These are phyloP conservation scores for Aulostomus chinensis DNA, from an alignment of 2,797 vertebrate species.

Conservation along the genomic window DNA sequence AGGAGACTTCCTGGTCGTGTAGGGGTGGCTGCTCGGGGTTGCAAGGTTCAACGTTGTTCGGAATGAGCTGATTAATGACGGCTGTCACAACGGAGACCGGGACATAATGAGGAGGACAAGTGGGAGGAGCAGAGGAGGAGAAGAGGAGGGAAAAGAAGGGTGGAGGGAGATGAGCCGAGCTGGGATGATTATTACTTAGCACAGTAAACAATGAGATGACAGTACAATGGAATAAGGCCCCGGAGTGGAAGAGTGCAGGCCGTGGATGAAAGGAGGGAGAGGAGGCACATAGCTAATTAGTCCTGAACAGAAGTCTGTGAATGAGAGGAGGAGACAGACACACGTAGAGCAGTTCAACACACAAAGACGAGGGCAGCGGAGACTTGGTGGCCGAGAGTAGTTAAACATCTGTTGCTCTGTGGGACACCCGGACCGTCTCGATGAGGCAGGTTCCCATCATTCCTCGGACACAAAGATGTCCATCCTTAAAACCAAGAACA, in stretches of 20 bases:
- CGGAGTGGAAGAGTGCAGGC: constrained; percentile 24
- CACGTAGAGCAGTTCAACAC: constrained; percentile 68
- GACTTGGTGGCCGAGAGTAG: constrained; percentile 54
- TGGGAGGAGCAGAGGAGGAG: constrained; percentile 60
- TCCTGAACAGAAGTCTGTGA: constrained; percentile 57
- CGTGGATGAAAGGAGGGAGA: constrained; percentile 14
- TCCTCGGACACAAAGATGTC: constrained; percentile 13
- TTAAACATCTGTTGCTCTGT: constrained; percentile 81
- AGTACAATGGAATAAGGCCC: constrained; percentile 49
- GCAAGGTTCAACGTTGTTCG: constrained; percentile 66
- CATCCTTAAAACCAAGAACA: constrained; percentile 10
- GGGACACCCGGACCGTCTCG: constrained; percentile 39
- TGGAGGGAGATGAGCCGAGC: constrained; percentile 37
- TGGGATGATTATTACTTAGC: constrained; percentile 68
- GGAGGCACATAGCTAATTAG: constrained; percentile 65
- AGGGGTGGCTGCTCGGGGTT: constrained; percentile 66
- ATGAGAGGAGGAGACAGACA: constrained; percentile 74
- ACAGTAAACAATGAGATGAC: constrained; percentile 59
- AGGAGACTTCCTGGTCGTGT: constrained; percentile 74
- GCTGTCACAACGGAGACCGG: constrained; percentile 58
- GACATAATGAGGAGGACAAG: constrained; percentile 72
- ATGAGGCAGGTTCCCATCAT: constrained; percentile 33
- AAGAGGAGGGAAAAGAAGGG: constrained; percentile 15
- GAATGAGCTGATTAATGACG: constrained; percentile 80
- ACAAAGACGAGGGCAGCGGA: constrained; percentile 61